Base-by-base conservation (phyloP, 2,797 vertebrate genomes). In the Tinamus major region DNA sequence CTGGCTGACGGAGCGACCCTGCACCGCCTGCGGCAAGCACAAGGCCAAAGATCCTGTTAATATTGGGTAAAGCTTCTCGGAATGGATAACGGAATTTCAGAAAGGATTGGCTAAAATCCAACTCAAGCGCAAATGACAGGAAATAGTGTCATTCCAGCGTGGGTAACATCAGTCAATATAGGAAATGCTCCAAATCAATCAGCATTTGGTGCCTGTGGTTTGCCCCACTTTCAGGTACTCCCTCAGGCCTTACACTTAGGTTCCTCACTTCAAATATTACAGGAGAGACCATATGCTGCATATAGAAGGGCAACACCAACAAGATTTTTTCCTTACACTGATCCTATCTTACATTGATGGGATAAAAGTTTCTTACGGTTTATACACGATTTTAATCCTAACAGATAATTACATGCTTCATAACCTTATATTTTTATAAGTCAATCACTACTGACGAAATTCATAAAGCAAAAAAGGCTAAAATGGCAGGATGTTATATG, bases 11-110 rank as follows among this genome's bases (percentile, higher is more conserved):
- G 97, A 96, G 17, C 98, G 98, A 21, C 98, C 98, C 79, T 98
- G 98, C 27, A 98, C 97, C 46, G 98, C 98, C 99, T 99, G 85
- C 39, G 90, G 17, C 90, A 61, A 85, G 8, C 85, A 94, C 46
- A 95, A 46, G 35, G 82, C 63, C 6, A 89, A 75, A 81, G 71
- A 35, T 67, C 16, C 35, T 10, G 15, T 89, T 37, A 29, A 49
- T 10, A 33, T 67, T 27, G 17, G 11, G 10, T 20, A 42, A 14
- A 17, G 16, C 29, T 37, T 62, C 91, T 56, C 68, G 67, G 31
- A 84, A 65, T 12, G 26, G 31, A 65, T 55, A 3, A 18, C 8
- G 72, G 18, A 63, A 90, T 48, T 65, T 37, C 37, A 70, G 67
- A 76, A 88, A 72, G 46, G 14, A 29, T 2, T 23, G 42, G 20